Evolutionary conservation across 2,888 invertebrate genomes (phyloP), one percentile per base, ranked within the genome.

Genomic region (Drosophila niveifrons): DNA sequence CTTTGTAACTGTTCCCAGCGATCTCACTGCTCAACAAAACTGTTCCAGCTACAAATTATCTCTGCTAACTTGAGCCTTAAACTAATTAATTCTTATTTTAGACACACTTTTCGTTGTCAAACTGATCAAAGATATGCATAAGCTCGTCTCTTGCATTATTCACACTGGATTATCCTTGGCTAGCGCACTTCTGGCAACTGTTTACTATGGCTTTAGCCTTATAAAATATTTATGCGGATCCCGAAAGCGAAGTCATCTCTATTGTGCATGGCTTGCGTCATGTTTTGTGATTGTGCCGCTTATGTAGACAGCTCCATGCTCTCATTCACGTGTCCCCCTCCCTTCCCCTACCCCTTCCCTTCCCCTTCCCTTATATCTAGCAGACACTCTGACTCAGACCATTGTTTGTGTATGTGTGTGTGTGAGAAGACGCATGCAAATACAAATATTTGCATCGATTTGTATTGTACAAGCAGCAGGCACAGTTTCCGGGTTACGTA

Each of bases 391-490:
- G 59, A 67, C 44, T 67, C 76, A 51, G 57, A 31, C 31, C 34
- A 34, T 31, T 39, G 43, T 15, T 46, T 18, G 11, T 43, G 69
- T 65, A 13, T 39, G 44, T 31, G 47, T 68, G 66, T 56, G 44
- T 44, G 64, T 53, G 61, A 77, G 78, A 86, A 83, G 81, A 78
- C 83, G 78, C 84, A 79, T 81, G 82, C 79, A 86, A 84, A 83
- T 75, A 87, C 75, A 84, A 83, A 87, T 87, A 87, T 87, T 87
- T 87, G 87, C 83, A 84, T 84, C 83, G 87, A 83, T 87, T 87
- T 84, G 87, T 78, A 81, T 81, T 83, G 63, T 81, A 69, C 62
- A 55, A 71, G 82, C 72, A 71, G 23, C 67, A 67, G 69, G 70
- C 76, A 53, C 50, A 64, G 63, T 61, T 61, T 58, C 63, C 51